These are phyloP conservation scores for Caenorhabditis elegans DNA, from an alignment of 1,140 invertebrate genomes.

Conservation along the genomic window DNA sequence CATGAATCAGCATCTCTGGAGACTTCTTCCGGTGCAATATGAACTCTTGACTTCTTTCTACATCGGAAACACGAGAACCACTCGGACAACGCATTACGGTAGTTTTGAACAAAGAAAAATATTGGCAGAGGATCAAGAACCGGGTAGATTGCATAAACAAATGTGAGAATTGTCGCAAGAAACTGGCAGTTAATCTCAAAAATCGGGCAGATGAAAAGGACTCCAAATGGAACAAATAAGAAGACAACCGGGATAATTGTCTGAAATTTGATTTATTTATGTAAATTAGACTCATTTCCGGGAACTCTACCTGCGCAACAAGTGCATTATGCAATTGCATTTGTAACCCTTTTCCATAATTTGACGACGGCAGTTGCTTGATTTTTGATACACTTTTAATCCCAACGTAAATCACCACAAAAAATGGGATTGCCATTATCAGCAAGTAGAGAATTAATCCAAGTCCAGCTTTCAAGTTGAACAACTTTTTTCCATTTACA, in stretches of 20 bases:
- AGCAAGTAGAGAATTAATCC: neutral
- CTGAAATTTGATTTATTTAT: neutral
- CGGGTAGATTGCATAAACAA: slow-evolving; percentile 1
- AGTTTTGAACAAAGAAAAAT: neutral
- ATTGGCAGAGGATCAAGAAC: neutral
- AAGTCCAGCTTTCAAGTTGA: neutral
- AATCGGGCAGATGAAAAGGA: neutral
- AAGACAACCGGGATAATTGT: neutral
- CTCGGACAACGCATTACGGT: neutral
- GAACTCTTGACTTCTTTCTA: neutral
- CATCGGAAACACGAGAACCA: neutral
- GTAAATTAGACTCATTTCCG: too few relatives aligned
- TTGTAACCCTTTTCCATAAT: neutral
- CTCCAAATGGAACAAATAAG: neutral
- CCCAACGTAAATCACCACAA: neutral
- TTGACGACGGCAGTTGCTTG: neutral
- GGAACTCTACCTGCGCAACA: neutral
- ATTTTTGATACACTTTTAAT: neutral
- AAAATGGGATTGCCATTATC: neutral
- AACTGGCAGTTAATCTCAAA: neutral
- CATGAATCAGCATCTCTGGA: neutral
- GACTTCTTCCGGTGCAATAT: neutral
- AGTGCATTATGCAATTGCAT: neutral
- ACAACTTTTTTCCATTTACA: neutral
- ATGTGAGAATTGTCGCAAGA: neutral